Percentiles rank a stretch among this genome's conserved stretches.
These are phyloP conservation scores for Drosophila anomalipes DNA, from an alignment of 2,888 invertebrate species.

Conservation along the genomic window DNA sequence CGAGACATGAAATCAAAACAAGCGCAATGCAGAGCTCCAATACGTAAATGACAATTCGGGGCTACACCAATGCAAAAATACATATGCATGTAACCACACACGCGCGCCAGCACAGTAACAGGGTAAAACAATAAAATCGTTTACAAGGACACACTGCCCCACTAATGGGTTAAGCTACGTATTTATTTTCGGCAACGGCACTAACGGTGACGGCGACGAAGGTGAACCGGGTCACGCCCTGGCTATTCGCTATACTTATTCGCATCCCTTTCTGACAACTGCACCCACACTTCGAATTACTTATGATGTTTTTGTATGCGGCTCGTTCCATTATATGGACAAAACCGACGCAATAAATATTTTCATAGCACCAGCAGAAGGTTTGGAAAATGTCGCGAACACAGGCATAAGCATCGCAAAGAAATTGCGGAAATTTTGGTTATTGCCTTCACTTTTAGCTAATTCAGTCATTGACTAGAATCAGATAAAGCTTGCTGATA, in stretches of 20 bases:
- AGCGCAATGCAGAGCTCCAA: no score
- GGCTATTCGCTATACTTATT: constrained; percentile 13
- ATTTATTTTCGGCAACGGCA: background rate
- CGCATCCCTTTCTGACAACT: constrained; percentile 28
- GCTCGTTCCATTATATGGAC: constrained; percentile 41
- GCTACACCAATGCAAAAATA: constrained; percentile 41
- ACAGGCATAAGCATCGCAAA: constrained; percentile 9
- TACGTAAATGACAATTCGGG: constrained; percentile 55
- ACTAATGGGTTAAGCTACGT: constrained; percentile 1
- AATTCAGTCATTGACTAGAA: constrained; percentile 19
- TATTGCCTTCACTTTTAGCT: background rate
- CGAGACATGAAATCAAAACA: constrained; percentile 11
- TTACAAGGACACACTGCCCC: constrained; percentile 20
- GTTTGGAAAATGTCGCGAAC: no score
- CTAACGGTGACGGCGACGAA: background rate
- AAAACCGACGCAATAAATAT: constrained; percentile 46
- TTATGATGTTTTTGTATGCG: constrained; percentile 44
- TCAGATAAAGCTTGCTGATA: constrained; percentile 23
- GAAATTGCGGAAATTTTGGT: constrained; percentile 27
- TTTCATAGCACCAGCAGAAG: background rate
- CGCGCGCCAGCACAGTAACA: constrained; percentile 35
- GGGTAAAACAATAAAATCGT: constrained; percentile 61
- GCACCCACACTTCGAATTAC: constrained; percentile 62
- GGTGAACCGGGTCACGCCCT: constrained; percentile 47
- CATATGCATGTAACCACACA: constrained; percentile 19